phyloP scores from a whole-genome alignment of 2,888 invertebrate species.

The Lordiphosa andalusiaca region DNA sequence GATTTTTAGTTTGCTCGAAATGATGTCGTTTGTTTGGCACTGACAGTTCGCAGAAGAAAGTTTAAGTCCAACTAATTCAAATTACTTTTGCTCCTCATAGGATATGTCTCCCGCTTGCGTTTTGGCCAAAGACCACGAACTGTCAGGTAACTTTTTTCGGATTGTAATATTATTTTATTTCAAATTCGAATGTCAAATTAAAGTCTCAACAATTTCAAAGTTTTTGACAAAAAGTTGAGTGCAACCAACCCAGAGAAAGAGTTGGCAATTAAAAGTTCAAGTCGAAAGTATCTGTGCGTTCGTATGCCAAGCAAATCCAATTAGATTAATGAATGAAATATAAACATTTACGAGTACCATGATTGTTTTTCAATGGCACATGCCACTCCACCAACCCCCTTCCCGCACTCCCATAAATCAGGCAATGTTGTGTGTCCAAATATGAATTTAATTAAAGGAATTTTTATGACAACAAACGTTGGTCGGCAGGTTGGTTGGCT shows the following conservation, averaged over 20 bases:
- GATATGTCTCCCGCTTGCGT: constrained; percentile 1
- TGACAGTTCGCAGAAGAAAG: constrained; percentile 20
- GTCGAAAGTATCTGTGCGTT: background rate
- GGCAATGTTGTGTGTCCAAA: constrained; percentile 47
- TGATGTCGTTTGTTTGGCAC: constrained; percentile 48
- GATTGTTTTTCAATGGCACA: constrained; percentile 45
- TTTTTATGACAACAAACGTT: constrained; percentile 65
- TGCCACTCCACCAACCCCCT: constrained; percentile 19
- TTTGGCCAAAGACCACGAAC: constrained; percentile 1
- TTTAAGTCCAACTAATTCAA: constrained; percentile 5
- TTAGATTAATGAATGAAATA: constrained; percentile 63
- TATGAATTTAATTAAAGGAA: constrained; percentile 78
- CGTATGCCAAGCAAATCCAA: constrained; percentile 37
- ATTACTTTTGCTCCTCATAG: background rate
- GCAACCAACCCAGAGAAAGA: constrained; percentile 14
- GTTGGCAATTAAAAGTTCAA: constrained; percentile 13
- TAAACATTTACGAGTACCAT: constrained; percentile 45
- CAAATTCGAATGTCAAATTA: constrained; percentile 61
- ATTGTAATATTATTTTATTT: constrained; percentile 10
- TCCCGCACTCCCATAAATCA: constrained; percentile 51
- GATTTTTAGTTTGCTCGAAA: constrained; percentile 17
- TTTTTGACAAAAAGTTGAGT: constrained; percentile 32
- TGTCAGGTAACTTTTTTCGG: constrained; percentile 1
- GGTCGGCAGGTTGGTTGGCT: constrained; percentile 12
- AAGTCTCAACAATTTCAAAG: constrained; percentile 47